Evolutionary conservation across 2,113 vertebrate genomes (phyloP), one percentile per base, ranked within the genome.

Genomic region (Columba janthina): DNA sequence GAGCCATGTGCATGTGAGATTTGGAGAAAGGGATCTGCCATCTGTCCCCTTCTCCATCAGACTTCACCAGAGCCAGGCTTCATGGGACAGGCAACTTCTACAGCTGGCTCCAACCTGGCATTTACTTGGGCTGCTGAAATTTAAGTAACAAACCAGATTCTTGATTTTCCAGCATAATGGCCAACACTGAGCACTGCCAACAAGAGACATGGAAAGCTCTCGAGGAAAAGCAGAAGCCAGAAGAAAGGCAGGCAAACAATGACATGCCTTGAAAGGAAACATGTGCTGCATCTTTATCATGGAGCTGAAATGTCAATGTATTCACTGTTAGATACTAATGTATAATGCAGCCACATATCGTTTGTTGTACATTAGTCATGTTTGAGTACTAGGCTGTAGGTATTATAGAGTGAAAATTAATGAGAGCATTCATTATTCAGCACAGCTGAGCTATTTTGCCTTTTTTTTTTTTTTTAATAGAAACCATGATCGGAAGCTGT

Each of bases 301-400:
- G 80, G 79, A 93, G 57, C 90, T 94, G 86, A 95, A 96, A 95
- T 94, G 83, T 90, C 90, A 93, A 70, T 87, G 73, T 87, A 92
- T 92, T 94, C 93, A 61, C 88, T 80, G 85, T 80, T 75, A 76
- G 83, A 73, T 89, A 22, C 83, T 95, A 87, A 90, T 42, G 83
- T 90, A 72, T 90, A 92, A 92, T 78, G 85, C 73, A 94, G 79
- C 72, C 92, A 72, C 40, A 10, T 94, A 69, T 92, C 15, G 0
- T 77, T 94, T 88, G 80, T 90, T 94, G 65, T 75, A 89, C 92
- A 70, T 95, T 96, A 93, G 73, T 96, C 88, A 85, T 90, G 83
- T 94, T 92, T 81, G 65, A 94, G 50, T 81, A 85, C 76, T 54
- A 89, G 83, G 46, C 80, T 92, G 83, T 65, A 92, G 90, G 82